Percentiles rank a stretch among this genome's conserved stretches.
Conservation (phyloP, 2,113 vertebrate genomes). For the Agapornis roseicollis region DNA sequence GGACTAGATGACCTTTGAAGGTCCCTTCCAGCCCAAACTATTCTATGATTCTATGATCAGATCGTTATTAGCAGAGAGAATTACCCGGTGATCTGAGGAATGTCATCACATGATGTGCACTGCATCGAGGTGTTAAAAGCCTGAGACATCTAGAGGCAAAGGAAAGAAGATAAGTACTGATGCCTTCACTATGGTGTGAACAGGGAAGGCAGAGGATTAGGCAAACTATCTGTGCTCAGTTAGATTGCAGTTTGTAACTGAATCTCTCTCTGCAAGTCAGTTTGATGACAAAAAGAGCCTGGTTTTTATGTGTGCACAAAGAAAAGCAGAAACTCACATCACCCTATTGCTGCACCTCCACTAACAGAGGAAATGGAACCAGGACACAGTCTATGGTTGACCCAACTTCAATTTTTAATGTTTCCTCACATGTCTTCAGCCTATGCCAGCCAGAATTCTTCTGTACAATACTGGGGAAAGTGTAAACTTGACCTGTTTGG, state of each 20-base stretch:
- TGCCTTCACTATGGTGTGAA: neutral
- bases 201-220: neutral
- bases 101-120: neutral
- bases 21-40: too few relatives aligned
- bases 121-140: neutral
- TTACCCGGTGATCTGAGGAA: neutral
- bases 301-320: neutral
- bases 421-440: neutral
- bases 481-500: neutral
- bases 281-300: neutral
- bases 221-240: accelerated
- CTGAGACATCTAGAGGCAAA: neutral
- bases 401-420: neutral
- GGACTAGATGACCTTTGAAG: too few relatives aligned
- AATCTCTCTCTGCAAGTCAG: neutral
- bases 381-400: neutral
- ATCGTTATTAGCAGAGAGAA: neutral
- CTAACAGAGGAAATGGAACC: neutral
- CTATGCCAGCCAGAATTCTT: neutral
- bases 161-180: neutral
- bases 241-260: neutral
- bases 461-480: neutral
- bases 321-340: neutral
- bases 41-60: neutral
- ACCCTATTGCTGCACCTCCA: neutral